Base-by-base conservation (phyloP, 2,888 invertebrate species). In the Xanthia icteritia region DNA sequence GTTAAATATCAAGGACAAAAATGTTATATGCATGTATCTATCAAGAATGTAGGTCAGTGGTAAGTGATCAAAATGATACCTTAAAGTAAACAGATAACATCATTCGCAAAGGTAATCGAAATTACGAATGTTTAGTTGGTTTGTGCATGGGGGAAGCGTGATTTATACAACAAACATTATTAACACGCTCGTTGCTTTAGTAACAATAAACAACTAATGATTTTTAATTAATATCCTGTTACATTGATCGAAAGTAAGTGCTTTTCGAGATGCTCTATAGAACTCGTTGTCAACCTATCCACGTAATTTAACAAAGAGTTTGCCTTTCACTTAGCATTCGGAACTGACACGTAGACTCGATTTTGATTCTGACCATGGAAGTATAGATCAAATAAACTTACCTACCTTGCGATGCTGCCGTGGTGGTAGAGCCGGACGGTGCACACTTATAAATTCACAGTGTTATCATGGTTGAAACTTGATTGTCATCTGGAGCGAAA, bases 291-390 rank as follows among this genome's bases (percentile, higher is more conserved):
- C 91, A 93, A 91, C 86, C 90, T 89, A 92, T 90, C 88, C 91
- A 92, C 92, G 93, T 94, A 93, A 94, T 95, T 93, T 92, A 94
- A 93, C 94, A 95, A 94, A 95, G 95, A 94, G 93, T 94, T 94
- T 91, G 93, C 96, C 96, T 96, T 96, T 96, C 96, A 96, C 96
- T 95, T 93, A 94, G 91, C 94, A 93, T 92, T 95, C 93, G 92
- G 90, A 94, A 92, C 93, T 95, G 96, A 96, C 96, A 96, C 96
- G 96, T 96, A 94, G 91, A 92, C 94, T 93, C 89, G 92, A 93
- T 93, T 95, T 94, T 93, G 91, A 91, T 90, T 92, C 88, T 91
- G 91, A 88, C 86, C 88, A 84, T 89, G 82, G 86, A 88, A 91
- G 85, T 88, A 89, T 88, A 84, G 87, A 90, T 85, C 85, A 87